Percentiles rank a stretch among this genome's conserved stretches.
These are phyloP conservation scores for Perccottus glenii DNA, from an alignment of 2,113 vertebrate species.

Conservation along the genomic window DNA sequence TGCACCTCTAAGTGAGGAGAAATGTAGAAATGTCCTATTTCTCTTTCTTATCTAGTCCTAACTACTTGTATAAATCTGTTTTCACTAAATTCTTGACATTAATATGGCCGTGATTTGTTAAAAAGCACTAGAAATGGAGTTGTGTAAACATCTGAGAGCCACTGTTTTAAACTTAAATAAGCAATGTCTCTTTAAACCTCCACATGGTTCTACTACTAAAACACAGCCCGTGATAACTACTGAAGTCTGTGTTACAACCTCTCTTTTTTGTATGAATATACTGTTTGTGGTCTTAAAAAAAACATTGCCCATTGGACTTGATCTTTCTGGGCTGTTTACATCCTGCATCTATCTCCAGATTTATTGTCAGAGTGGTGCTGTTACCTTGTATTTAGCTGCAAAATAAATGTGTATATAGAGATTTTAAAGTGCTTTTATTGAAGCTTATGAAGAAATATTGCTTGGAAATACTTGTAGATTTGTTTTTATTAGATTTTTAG, in stretches of 20 bases:
- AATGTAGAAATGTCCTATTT: too few species aligned
- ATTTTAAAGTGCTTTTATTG: constrained; percentile 76
- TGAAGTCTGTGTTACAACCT: constrained; percentile 75
- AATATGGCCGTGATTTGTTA: neutral
- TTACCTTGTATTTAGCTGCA: constrained; percentile 78
- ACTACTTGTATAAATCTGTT: too few species aligned
- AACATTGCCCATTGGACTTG: constrained; percentile 72
- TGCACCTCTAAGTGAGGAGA: too few species aligned
- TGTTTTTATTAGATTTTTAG: constrained; percentile 46
- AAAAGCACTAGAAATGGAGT: neutral
- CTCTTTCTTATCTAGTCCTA: too few species aligned
- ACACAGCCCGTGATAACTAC: constrained; percentile 77
- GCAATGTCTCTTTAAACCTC: constrained; percentile 52
- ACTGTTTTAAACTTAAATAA: constrained; percentile 53
- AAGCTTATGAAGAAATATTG: constrained; percentile 75
- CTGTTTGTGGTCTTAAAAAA: constrained; percentile 75
- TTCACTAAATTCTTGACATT: neutral
- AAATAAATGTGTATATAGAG: constrained; percentile 80
- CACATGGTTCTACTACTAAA: constrained; percentile 71
- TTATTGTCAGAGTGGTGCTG: constrained; percentile 76
- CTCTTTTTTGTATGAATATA: constrained; percentile 70
- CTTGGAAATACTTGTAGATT: constrained; percentile 75
- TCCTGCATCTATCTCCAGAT: constrained; percentile 71
- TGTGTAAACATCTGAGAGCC: neutral
- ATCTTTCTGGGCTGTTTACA: constrained; percentile 79